Conservation (phyloP, 2,113 vertebrate species). For the Coracopsis vasa region DNA sequence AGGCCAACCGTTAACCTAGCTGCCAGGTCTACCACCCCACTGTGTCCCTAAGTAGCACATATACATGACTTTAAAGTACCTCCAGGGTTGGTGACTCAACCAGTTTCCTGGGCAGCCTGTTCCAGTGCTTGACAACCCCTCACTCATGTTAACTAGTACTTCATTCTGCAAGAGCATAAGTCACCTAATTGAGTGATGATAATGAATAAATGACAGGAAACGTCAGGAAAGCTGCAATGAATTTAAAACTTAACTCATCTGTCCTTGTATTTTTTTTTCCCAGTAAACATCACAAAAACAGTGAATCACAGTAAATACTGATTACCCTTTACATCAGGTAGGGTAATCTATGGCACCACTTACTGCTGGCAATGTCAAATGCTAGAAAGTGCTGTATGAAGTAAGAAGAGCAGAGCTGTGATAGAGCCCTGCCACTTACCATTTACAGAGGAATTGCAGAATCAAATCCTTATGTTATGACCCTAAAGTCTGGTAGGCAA, state of each 20-base stretch:
- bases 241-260: background rate
- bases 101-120: background rate
- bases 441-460: background rate
- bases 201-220: background rate
- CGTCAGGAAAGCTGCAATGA: background rate
- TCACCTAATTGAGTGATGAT: background rate
- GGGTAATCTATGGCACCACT: background rate
- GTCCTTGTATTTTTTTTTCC: background rate
- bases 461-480: background rate
- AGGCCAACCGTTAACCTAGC: background rate
- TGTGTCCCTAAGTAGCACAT: background rate
- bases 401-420: background rate
- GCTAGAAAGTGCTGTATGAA: background rate
- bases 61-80: background rate
- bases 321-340: background rate
- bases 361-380: background rate
- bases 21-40: background rate
- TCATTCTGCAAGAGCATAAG: background rate
- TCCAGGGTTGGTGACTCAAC: background rate
- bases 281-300: background rate
- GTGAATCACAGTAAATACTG: background rate
- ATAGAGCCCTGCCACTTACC: background rate
- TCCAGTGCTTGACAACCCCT: background rate
- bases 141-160: background rate
- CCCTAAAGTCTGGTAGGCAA: background rate